Percentiles rank a stretch among this genome's conserved stretches.
These are phyloP conservation scores for Cremastobaeus sp. DNA, from an alignment of 2,888 invertebrate species.

Conservation along the genomic window DNA sequence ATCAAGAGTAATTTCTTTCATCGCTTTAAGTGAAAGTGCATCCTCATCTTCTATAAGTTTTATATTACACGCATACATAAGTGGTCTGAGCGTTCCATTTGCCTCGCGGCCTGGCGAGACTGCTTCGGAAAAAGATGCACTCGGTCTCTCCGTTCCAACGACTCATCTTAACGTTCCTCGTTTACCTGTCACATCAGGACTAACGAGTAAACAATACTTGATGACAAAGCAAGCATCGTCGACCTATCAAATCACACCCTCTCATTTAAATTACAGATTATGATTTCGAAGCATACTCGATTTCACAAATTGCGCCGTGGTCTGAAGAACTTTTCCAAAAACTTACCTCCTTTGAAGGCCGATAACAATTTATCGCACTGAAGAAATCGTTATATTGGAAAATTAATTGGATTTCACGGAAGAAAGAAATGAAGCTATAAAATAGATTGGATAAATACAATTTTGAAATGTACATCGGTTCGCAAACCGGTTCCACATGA, in stretches of 20 bases:
- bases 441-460: slow-evolving; percentile 35
- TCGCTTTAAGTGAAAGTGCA: slow-evolving; percentile 66
- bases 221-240: background rate
- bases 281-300: no score
- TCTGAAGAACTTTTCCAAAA: no score
- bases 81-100: slow-evolving; percentile 36
- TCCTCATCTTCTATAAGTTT: slow-evolving; percentile 46
- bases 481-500: slow-evolving; percentile 34
- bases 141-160: slow-evolving; percentile 15
- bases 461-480: slow-evolving; percentile 35
- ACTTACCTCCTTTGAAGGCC: no score
- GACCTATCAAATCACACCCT: background rate
- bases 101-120: slow-evolving; percentile 19
- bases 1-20: slow-evolving; percentile 63
- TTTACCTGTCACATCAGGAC: slow-evolving; percentile 7
- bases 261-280: no score
- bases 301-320: no score
- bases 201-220: slow-evolving; percentile 12
- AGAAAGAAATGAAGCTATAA: slow-evolving; percentile 42
- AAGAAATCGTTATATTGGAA: slow-evolving; percentile 37
- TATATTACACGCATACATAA: slow-evolving; percentile 37
- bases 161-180: slow-evolving; percentile 7
- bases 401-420: slow-evolving; percentile 37
- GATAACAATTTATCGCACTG: slow-evolving; percentile 9
- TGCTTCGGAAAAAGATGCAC: slow-evolving; percentile 9